phyloP scores from a whole-genome alignment of 2,888 invertebrate species.

The Odontocolon sp. region DNA sequence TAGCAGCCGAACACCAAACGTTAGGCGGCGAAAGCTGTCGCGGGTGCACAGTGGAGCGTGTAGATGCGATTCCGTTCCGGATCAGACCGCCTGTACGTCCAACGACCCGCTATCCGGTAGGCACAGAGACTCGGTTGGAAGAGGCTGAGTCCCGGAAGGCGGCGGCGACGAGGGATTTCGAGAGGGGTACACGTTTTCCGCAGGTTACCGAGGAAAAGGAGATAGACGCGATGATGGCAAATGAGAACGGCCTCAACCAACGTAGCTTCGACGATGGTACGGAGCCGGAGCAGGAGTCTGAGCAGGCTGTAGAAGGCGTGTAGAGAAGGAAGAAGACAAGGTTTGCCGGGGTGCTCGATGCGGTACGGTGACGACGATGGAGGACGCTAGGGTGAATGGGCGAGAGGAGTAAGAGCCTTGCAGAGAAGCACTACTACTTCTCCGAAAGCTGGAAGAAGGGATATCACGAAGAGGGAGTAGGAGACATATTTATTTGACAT shows the following conservation, averaged over 20 bases:
- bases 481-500: constrained; percentile 81
- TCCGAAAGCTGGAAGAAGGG: constrained; percentile 58
- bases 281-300: constrained; percentile 59
- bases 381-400: constrained; percentile 60
- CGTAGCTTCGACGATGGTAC: constrained; percentile 39
- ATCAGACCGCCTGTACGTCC: constrained; percentile 67
- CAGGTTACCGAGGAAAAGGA: constrained; percentile 56
- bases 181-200: constrained; percentile 39
- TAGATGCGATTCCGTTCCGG: constrained; percentile 72
- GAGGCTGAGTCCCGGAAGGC: constrained; percentile 35
- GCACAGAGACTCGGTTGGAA: constrained; percentile 32
- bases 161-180: constrained; percentile 28
- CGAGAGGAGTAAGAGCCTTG: constrained; percentile 52
- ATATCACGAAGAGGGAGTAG: constrained; percentile 62
- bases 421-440: constrained; percentile 58
- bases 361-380: constrained; percentile 57
- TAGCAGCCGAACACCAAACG: constrained; percentile 30
- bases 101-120: constrained; percentile 63
- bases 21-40: constrained; percentile 65
- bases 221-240: constrained; percentile 67
- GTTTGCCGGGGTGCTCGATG: constrained; percentile 53
- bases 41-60: constrained; percentile 68
- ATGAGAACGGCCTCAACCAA: constrained; percentile 61
- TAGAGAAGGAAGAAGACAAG: constrained; percentile 50
- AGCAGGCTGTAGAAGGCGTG: constrained; percentile 49